Evolutionary conservation across 1,140 invertebrate species (phyloP), one percentile per base, ranked within the genome.

Genomic region (Drosophila fuyamai): DNA sequence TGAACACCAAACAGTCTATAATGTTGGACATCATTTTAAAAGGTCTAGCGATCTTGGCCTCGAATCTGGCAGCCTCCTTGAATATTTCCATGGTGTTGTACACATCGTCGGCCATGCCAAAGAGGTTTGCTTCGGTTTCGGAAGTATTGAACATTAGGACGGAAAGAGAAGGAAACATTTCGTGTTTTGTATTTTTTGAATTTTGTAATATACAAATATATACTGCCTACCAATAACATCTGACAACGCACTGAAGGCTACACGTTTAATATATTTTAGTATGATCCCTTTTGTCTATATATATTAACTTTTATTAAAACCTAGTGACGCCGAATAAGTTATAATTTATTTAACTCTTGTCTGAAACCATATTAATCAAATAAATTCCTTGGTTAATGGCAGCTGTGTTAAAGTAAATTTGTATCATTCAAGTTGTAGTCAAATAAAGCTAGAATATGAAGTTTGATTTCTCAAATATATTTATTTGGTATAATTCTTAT

Each of bases 81-180:
- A 88, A 70, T 0, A 44, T 16, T 1, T 77, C 43, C 0, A 50
- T 63, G 1, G 77, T 14, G 1, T 60, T 50, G 27, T 57, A 47
- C 1, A 89, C 53, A n/a, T 77, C 63, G 29, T 88, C 73, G 7
- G 84, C 80, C 80, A 88, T 74, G 9, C 29, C 16, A 16, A 60
- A 80, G 23, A 88, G 46, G 9, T 54, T 71, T 0, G 46, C 14
- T 27, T 89, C 79, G 13, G 67, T 53, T 1, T 67, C 51, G 10
- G 35, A 35, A 0, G 44, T 66, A 7, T 77, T 70, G 12, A 61
- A 72, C 14, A 68, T 14, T 8, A 14, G n/a, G 7, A 5, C 23
- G 36, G 6, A 1, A 5, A 53, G 14, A 23, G 27, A 18, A 18
- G 35, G 48, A 40, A 67, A 76, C 74, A 76, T 76, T n/a, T 55